Evolutionary conservation across 1,140 invertebrate species (phyloP), one percentile per base, ranked within the genome.

Genomic region (Ceratoteleas bidentatus): DNA sequence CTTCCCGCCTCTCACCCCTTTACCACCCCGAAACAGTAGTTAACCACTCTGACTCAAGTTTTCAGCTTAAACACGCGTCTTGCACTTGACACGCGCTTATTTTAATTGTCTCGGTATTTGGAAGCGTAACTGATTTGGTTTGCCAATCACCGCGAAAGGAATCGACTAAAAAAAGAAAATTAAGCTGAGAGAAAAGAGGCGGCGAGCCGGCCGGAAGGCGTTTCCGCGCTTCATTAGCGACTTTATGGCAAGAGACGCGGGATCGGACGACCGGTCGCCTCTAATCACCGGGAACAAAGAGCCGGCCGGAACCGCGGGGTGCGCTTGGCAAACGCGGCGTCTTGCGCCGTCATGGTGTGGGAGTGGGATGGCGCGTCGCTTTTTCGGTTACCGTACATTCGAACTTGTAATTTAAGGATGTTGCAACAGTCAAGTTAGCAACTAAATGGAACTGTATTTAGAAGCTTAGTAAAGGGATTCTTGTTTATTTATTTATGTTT

Each of bases 211-310:
- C 11, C 69, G 16, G 58, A 50, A 34, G 81, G 72, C 65, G 78
- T 81, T 86, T 84, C 83, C 81, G 66, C 68, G 80, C 82, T 89
- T 88, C 88, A 85, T 88, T 88, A 89, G 87, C 82, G 86, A 88
- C 86, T 89, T 88, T 85, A 85, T 86, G 81, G 88, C 88, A 86
- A 87, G 85, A 53, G 43, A 61, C 36, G 65, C 40, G 45, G 52
- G 75, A 81, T 53, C 83, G 80, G 72, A 85, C 82, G 86, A 87
- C 24, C 69, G 32, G 84, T 87, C 81, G 65, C 77, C 84, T 84
- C 83, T 87, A 88, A 89, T 88, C 84, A 87, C 84, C 83, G 75
- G 52, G 66, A 78, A 79, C 78, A 85, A 81, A 83, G 69, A 62
- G 62, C 50, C 10, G 47, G 5, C 36, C 5, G 36, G n/a, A n/a